Evolutionary conservation across 2,888 invertebrate genomes (phyloP), one percentile per base, ranked within the genome.

Genomic region (Graphium colonna): DNA sequence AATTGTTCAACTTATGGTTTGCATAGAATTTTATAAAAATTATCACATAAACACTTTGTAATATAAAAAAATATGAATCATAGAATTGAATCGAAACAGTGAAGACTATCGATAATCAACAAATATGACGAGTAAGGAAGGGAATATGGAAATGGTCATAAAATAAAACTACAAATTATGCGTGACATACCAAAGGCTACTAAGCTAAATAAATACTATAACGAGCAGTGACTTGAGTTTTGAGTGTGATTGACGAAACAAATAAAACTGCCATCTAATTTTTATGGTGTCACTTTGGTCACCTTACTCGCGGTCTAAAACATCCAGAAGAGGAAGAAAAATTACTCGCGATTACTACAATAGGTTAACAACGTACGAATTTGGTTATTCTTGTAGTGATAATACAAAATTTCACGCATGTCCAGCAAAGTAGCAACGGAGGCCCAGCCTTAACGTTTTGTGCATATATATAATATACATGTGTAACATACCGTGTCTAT

Each of bases 321-420:
- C 10, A 17, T 16, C 10, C 8, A 38, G 17, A 48, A 18, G 43
- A 39, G 43, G 53, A 53, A 53, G 48, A 43, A 53, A 53, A 46
- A 53, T 17, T 28, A 43, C 38, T 21, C 18, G 5, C 5, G 26
- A 42, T 33, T 17, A 38, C 33, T 17, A 41, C 10, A 26, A 16
- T 21, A 3, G 36, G 4, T 47, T 26, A 28, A 38, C 2, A 38
- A 46, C 38, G 12, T 21, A 26, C 9, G 10, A 13, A 47, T 13
- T 13, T 15, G 18, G 10, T 18, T 17, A 16, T 18, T 26, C 7
- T 13, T 16, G 1, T 47, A 47, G 31, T 12, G 12, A 36, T 26
- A 26, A 52, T 10, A 38, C 17, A 1, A 26, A 36, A 33, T 46
- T 47, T 47, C 33, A 47, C 21, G 8, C 28, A 18, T 28, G 18